Evolutionary conservation across 2,797 vertebrate genomes (phyloP), one percentile per base, ranked within the genome.

Genomic region (Cyprinodon diabolis): DNA sequence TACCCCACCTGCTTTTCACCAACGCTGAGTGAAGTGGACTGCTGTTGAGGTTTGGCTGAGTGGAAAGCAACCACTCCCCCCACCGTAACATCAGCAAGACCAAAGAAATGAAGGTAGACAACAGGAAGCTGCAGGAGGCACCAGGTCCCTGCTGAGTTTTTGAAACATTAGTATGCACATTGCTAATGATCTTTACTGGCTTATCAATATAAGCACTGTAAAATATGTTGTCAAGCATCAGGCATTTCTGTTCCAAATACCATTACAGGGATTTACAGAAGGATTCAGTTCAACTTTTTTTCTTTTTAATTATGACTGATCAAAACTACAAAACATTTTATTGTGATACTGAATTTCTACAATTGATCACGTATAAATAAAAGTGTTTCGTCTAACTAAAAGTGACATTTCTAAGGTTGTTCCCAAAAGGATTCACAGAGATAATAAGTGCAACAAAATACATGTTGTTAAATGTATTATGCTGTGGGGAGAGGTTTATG

Each of bases 121-220:
- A 76, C 75, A 80, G 71, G 75, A 83, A 80, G 66, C 80, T 71
- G 63, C 66, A 78, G 76, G 77, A 78, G 25, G 51, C 66, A 66
- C 57, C 74, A 69, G 51, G 35, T 75, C 30, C 79, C 73, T 58
- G 67, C 75, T 71, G 67, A 72, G 71, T 76, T 68, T 66, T 55
- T 68, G 67, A n/a, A 70, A 23, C 62, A 23, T 47, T 45, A 47
- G 12, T 37, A 65, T 77, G 48, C 23, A 66, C 25, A 58, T 75
- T 60, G 68, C 47, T 67, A 14, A 57, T 70, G 54, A 75, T 63
- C 62, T 79, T 23, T 25, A 21, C 40, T 5, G 40, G 21, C 13
- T 65, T 6, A 43, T 65, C 45, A 47, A 45, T 40, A 65, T 63
- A 63, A 65, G 45, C 40, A 45, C 40, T 23, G 15, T 66, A 37